These are phyloP conservation scores for Slavum lentiscoides DNA, from an alignment of 2,888 invertebrate species.

Conservation along the genomic window DNA sequence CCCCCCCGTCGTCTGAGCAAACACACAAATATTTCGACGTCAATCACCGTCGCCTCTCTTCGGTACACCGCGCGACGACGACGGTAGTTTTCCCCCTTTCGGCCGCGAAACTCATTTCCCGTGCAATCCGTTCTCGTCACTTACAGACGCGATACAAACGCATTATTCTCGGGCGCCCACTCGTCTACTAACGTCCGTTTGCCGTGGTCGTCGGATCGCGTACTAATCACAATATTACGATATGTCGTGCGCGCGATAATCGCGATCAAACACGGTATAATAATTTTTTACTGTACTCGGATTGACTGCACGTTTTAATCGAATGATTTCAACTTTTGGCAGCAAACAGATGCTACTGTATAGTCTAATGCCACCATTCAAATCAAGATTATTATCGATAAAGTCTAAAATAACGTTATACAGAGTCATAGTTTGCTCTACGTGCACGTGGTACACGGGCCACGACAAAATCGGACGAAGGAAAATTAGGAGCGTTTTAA, in stretches of 20 bases:
- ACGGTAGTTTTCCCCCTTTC: background rate
- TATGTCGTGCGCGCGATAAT: too few species aligned
- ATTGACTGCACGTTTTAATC: too few species aligned
- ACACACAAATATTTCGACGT: background rate
- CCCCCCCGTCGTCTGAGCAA: too few species aligned
- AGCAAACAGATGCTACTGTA: conserved; percentile 6
- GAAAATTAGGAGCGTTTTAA: too few species aligned
- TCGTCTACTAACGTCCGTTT: too few species aligned
- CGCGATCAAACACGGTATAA: too few species aligned
- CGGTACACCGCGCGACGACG: background rate
- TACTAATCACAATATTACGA: too few species aligned
- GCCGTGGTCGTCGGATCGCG: too few species aligned
- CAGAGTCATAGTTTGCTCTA: background rate
- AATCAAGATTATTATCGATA: conserved; percentile 17
- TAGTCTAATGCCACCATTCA: background rate
- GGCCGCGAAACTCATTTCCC: background rate
- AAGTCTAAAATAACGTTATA: background rate
- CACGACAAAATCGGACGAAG: too few species aligned
- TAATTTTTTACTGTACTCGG: too few species aligned
- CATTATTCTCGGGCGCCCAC: background rate
- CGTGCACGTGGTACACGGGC: too few species aligned
- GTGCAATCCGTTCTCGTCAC: conserved; percentile 7
- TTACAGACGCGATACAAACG: background rate
- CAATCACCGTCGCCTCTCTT: background rate
- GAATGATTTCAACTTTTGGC: background rate